Base-by-base conservation (phyloP, 1,140 invertebrate genomes). In the Pomacea maculata region DNA sequence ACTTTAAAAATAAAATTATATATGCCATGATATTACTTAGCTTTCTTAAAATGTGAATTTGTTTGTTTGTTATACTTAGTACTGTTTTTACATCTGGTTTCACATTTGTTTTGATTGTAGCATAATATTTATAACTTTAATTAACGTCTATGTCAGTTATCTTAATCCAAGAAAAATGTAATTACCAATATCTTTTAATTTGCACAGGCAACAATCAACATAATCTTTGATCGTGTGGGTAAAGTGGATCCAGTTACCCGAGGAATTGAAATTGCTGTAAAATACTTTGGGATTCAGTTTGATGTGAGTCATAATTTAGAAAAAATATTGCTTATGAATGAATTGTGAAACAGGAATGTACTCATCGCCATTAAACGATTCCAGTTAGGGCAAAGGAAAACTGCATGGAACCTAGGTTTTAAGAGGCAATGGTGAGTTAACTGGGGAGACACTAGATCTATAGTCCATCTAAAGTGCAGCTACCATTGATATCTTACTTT, bases 161-260 rank as follows among this genome's bases (percentile, higher is more conserved):
- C 25, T 25, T 25, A 25, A 25, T 25, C 25, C 25, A 25, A 0
- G 25, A 25, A 25, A 25, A 25, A 25, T 25, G 25, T 25, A 25
- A 25, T 25, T 25, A 83, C 1, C 34, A 17, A 10, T 10, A 80
- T 61, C 80, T 63, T 78, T 86, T 80, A 67, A 21, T 68, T 78
- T 70, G 6, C 65, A 63, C 92, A 96, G 96, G 98, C 89, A 29
- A 91, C 87, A 70, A 87, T 99, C 83, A 99, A 99, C 92, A 99
- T 99, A 86, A 96, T 99, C 15, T 99, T 99, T 92, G 97, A 99
- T 91, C 94, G 99, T 81, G 98, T 99, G 4, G 98, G 98, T 0
- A 98, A 98, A 90, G 98, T 99, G 86, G 99, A 99, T 92, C 98
- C 98, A 0, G 97, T 99, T 0, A 99, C 99, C 0, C 93, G 96